Evolutionary conservation across 2,113 vertebrate species (phyloP).

Genomic region (Pangasianodon gigas): DNA sequence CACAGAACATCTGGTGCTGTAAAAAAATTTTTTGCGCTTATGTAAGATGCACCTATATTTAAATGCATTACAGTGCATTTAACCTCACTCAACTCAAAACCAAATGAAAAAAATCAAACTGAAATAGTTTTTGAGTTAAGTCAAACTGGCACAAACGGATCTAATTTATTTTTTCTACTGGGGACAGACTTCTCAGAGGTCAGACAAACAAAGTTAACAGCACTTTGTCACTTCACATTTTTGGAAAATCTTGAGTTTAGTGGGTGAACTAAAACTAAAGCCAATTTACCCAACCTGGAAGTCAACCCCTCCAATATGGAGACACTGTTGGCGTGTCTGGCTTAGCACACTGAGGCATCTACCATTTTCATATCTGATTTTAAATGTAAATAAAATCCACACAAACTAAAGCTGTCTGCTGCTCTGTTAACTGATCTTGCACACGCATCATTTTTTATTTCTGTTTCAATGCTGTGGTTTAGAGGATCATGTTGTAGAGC

Average conservation of each 20-base stretch:
- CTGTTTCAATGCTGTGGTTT: not conserved
- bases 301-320: not conserved
- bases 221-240: not conserved
- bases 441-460: not conserved
- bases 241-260: not conserved
- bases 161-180: not conserved
- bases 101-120: not conserved
- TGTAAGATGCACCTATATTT: not conserved
- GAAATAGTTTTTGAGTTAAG: not conserved
- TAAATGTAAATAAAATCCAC: slow-evolving; percentile 49
- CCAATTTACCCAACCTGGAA: not conserved
- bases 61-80: not conserved
- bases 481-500: not conserved
- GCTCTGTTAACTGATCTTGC: not conserved
- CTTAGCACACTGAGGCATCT: not conserved
- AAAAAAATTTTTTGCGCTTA: not conserved
- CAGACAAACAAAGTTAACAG: not conserved
- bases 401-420: not conserved
- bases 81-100: not conserved
- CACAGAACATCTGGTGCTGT: not conserved
- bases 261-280: not conserved
- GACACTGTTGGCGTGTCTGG: not conserved
- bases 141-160: not conserved
- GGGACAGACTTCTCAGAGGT: not conserved
- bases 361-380: slow-evolving; percentile 7